Conservation (phyloP, 2,888 invertebrate genomes). For the Hesperia comma region DNA sequence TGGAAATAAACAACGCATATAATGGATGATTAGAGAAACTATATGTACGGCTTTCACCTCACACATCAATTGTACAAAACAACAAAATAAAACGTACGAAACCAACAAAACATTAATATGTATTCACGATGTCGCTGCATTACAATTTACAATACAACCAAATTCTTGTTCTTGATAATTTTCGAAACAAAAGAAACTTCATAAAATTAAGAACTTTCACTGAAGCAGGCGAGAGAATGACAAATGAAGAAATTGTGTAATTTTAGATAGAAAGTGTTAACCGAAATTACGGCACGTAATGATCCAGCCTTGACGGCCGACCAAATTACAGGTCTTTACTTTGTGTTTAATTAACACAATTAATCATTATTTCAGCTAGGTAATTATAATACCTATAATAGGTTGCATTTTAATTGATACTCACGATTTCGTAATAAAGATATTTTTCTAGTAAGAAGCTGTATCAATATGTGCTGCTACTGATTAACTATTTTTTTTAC, state of each 20-base stretch:
- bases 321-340: neutral
- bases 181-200: slow-evolving; percentile 10
- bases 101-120: neutral
- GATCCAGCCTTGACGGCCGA: slow-evolving; percentile 8
- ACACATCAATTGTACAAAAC: too few species aligned
- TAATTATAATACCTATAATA: neutral
- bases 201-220: slow-evolving; percentile 24
- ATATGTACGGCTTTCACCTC: too few species aligned
- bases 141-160: neutral
- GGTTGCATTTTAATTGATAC: too few species aligned
- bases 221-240: neutral
- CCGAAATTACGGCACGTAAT: slow-evolving; percentile 10
- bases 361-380: neutral
- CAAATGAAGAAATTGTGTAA: slow-evolving; percentile 22
- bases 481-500: too few species aligned
- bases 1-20: too few species aligned
- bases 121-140: neutral
- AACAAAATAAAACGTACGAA: too few species aligned
- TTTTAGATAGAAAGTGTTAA: slow-evolving; percentile 25
- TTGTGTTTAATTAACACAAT: neutral
- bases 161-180: neutral
- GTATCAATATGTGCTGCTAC: too few species aligned
- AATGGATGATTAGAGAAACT: too few species aligned
- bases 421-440: too few species aligned
- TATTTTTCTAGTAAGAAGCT: too few species aligned